Conservation (phyloP, 2,113 vertebrate genomes). For the Atlantisia rogersi region DNA sequence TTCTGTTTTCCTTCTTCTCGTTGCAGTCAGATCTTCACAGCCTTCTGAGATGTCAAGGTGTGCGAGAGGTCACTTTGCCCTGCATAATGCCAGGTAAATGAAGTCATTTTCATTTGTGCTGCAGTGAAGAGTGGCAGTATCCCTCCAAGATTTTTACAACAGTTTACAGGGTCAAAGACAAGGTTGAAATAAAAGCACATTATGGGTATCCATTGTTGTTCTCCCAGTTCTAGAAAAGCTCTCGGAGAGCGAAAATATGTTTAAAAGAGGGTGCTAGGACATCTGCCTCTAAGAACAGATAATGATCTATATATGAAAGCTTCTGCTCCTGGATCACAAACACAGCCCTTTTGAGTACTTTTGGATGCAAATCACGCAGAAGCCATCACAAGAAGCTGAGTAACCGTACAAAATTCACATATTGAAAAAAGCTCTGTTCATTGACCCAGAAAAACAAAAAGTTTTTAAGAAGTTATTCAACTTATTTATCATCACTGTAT, state of each 20-base stretch:
- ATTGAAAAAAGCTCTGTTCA: neutral
- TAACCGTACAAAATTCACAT: neutral
- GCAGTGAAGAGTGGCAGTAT: neutral
- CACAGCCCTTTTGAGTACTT: neutral
- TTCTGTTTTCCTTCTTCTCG: neutral
- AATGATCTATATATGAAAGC: neutral
- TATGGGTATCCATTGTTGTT: neutral
- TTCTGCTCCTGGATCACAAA: neutral
- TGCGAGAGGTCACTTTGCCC: rapidly evolving
- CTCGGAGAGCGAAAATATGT: neutral
- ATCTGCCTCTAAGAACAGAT: neutral
- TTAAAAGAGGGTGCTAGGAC: neutral
- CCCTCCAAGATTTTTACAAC: neutral
- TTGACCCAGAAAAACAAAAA: neutral
- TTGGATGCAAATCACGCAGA: neutral
- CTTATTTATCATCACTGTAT: neutral
- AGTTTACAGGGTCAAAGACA: neutral
- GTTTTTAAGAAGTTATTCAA: neutral
- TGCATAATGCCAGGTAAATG: neutral
- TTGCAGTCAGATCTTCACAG: neutral
- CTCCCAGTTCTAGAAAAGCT: neutral
- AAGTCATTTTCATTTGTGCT: neutral
- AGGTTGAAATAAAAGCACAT: neutral
- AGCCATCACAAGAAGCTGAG: neutral
- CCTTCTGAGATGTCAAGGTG: neutral